Evolutionary conservation across 2,113 vertebrate genomes (phyloP), one percentile per base, ranked within the genome.

Genomic region (Antechinus stuartii): DNA sequence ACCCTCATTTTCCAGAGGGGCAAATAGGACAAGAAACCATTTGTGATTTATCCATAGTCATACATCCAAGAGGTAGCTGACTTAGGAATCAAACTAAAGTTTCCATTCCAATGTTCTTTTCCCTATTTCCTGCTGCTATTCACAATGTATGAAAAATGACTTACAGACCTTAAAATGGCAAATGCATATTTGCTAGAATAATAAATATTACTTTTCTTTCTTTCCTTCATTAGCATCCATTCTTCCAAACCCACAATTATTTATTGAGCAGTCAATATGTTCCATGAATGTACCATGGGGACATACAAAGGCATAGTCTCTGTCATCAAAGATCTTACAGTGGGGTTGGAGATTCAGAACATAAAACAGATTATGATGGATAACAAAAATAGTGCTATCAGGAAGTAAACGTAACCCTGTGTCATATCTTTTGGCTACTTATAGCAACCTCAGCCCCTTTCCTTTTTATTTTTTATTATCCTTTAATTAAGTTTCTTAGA

Each of bases 31-130:
- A 0, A 42, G 30, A 53, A 84, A n/a, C 7, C 68, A 23, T 22
- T 42, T 14, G 0, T 46, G 22, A 27, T 0, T 25, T 0, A 1
- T 42, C 3, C 47, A 84, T 22, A 3, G 61, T n/a, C 14, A 54
- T 42, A 7, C 19, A 23, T 42, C 19, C 6, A 84, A 19, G 5
- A 22, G 16, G 5, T 42, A 42, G 19, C 19, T 84, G 68, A 42
- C 2, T 84, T 42, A 84, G 68, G 68, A 84, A 42, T 84, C n/a
- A 84, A 84, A 23, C n/a, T 84, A 23, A 42, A 9, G 68, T 84
- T 19, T 84, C 68, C 19, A 42, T 42, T 42, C n/a, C 7, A 84
- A 22, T 42, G 68, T 42, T 42, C 16, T 23, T 42, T 84, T n/a
- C 35, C 35, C n/a, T 42, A 2, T 42, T n/a, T 84, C 19, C 68